phyloP scores from a whole-genome alignment of 2,888 invertebrate genomes.

The Nasonia oneida region DNA sequence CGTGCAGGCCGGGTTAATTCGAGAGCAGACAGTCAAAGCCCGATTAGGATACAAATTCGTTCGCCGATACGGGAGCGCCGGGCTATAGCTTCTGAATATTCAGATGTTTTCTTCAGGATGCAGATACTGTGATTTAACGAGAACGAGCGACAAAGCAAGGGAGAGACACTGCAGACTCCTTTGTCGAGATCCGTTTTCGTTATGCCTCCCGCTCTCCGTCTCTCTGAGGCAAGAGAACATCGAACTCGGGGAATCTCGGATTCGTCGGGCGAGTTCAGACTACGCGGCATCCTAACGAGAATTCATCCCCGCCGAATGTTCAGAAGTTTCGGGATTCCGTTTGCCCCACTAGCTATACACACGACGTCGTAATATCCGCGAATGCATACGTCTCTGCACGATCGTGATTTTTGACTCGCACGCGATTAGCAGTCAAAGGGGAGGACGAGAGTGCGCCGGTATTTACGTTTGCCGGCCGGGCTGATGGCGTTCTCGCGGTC shows the following conservation, averaged over 20 bases:
- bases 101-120: background rate
- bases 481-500: background rate
- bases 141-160: background rate
- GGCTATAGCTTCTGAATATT: background rate
- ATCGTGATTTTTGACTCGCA: background rate
- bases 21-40: background rate
- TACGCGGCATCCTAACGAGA: conserved; percentile 45
- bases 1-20: no score
- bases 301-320: conserved; percentile 43
- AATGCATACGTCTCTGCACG: conserved; percentile 40
- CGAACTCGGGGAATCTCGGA: conserved; percentile 46
- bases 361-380: conserved; percentile 42
- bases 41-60: background rate
- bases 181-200: conserved; percentile 34
- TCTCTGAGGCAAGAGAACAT: conserved; percentile 38
- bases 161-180: conserved; percentile 1
- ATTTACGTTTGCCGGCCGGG: conserved; percentile 39
- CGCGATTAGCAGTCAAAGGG: background rate
- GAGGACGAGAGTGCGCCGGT: background rate
- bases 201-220: conserved; percentile 10
- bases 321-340: conserved; percentile 54
- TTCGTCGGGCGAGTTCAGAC: conserved; percentile 51
- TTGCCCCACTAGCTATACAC: conserved; percentile 8
- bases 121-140: conserved; percentile 10
- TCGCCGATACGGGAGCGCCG: background rate